Evolutionary conservation across 2,113 vertebrate genomes (phyloP).

Genomic region (Tupaia chinensis): DNA sequence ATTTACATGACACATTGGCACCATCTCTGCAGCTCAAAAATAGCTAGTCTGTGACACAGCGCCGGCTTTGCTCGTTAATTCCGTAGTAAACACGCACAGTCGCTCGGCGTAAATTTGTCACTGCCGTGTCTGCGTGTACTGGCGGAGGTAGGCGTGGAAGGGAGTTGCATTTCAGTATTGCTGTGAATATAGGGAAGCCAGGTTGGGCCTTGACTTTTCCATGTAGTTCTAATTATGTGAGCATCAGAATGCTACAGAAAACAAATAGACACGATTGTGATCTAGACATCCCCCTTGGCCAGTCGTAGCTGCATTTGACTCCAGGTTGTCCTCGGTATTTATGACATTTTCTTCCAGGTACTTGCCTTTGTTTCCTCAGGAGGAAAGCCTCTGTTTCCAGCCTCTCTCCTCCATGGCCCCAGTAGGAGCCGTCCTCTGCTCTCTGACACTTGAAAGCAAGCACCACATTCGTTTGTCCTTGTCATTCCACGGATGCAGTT

Average conservation of each 20-base stretch:
- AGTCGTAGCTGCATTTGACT: not conserved
- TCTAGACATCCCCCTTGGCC: not conserved
- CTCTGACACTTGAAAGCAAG: not conserved
- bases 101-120: slow-evolving; percentile 10
- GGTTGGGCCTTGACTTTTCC: not conserved
- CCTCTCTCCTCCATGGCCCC: fast-evolving
- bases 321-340: not conserved
- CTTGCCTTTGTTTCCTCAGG: not conserved
- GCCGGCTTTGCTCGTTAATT: slow-evolving; percentile 53
- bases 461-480: not conserved
- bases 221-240: not conserved
- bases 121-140: not conserved
- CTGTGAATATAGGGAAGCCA: not conserved
- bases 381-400: not conserved
- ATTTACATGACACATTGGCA: slow-evolving; percentile 69
- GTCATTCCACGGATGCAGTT: not conserved
- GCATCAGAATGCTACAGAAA: not conserved
- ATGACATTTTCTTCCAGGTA: not conserved
- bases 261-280: not conserved
- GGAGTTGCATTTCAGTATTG: not conserved
- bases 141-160: not conserved
- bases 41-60: not conserved
- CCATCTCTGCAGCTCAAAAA: slow-evolving; percentile 50
- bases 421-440: not conserved
- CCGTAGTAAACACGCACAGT: not conserved